These are phyloP conservation scores for Montipora efflorescens DNA, from an alignment of 64 coral and sea anemone species.

Conservation along the genomic window DNA sequence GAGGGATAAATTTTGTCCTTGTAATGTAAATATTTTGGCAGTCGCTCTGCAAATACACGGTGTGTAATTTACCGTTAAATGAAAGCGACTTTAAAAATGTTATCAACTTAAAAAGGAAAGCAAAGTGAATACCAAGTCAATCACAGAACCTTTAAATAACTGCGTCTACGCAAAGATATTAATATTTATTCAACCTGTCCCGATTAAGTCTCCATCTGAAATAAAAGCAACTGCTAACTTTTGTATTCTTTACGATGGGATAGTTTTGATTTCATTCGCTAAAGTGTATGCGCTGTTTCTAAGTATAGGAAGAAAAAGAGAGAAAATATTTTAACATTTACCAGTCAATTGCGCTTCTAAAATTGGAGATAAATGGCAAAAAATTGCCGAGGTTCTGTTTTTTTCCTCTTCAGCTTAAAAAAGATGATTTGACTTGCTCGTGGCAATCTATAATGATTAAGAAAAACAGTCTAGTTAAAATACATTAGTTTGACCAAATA, in stretches of 20 bases:
- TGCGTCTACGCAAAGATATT: not conserved
- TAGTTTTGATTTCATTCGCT: too few relatives aligned
- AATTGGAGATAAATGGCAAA: too few relatives aligned
- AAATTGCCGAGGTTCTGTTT: not conserved
- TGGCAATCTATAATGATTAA: not conserved
- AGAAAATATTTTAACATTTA: too few relatives aligned
- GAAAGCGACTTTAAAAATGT: not conserved
- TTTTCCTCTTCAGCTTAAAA: not conserved
- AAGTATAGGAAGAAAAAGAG: too few relatives aligned
- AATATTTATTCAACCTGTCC: not conserved
- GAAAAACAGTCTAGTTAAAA: too few relatives aligned
- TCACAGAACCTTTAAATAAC: too few relatives aligned
- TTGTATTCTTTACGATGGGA: too few relatives aligned
- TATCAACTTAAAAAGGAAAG: not conserved
- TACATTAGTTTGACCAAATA: too few relatives aligned
- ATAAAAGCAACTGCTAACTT: too few relatives aligned
- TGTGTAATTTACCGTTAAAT: not conserved
- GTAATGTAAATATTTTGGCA: constrained; percentile 34
- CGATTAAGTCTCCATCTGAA: not conserved
- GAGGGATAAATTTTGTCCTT: constrained; percentile 19
- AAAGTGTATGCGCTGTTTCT: too few relatives aligned
- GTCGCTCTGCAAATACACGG: not conserved
- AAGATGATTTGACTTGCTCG: not conserved
- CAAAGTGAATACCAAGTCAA: too few relatives aligned
- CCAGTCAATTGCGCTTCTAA: too few relatives aligned